Evolutionary conservation across 2,888 invertebrate species (phyloP), one percentile per base, ranked within the genome.

Genomic region (Panorpa germanica): DNA sequence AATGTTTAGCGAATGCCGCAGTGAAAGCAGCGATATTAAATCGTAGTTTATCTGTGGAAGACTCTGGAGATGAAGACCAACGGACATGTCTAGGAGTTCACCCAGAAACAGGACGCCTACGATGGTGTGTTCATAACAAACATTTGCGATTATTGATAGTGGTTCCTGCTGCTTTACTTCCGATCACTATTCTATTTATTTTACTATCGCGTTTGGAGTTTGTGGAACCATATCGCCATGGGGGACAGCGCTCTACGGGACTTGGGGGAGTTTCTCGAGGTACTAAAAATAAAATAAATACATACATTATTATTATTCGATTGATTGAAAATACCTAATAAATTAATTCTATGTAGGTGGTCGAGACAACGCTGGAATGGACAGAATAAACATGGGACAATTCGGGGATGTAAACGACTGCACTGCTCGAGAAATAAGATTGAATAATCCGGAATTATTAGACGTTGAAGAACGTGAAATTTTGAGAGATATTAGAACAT

Each of bases 401-500:
- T 10, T 3, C 41, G 45, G 0, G 40, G 45, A 3, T 40, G 42
- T 6, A 40, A 49, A 2, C 53, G 53, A 31, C 42, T 47, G 28
- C n/a, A n/a, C n/a, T n/a, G n/a, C n/a, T n/a, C n/a, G n/a, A n/a
- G 44, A 46, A 1, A 46, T 48, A 27, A 45, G 45, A 9, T 48
- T 47, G 36, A 44, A 43, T 3, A 38, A 47, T 3, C 48, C 48
- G 21, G 42, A 42, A 27, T 43, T 41, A 3, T 30, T 46, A 15
- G 52, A 65, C 38, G 51, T 62, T 10, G 67, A 69, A 33, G 67
- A 68, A 34, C 52, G 64, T 30, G 63, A 66, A 26, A 52, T 70
- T 2, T 60, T 70, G 43, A 57, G 63, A 38, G 70, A 69, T 37
- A 62, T 65, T 29, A 59, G 63, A 26, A 72, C 71, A 1, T 70